Evolutionary conservation across 2,888 invertebrate species (phyloP).

Genomic region (Torymus aiolomorphi): DNA sequence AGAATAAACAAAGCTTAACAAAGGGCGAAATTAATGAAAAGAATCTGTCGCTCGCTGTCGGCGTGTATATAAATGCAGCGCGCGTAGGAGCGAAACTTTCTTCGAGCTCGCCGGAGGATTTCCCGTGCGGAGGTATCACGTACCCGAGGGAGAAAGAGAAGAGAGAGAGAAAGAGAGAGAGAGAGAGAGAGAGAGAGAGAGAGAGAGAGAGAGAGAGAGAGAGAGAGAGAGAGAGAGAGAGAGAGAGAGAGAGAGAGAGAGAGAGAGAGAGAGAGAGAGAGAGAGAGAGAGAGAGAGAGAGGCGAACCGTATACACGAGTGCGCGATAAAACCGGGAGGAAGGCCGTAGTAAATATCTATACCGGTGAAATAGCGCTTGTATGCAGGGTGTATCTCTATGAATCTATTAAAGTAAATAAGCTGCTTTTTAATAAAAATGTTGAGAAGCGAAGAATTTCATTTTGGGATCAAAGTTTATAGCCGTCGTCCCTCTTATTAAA

Average conservation of each 20-base stretch:
- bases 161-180: too few relatives aligned
- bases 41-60: neutral
- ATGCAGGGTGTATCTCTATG: neutral
- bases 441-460: neutral
- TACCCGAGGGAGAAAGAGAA: neutral
- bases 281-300: too few relatives aligned
- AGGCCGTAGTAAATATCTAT: too few relatives aligned
- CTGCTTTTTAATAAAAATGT: neutral
- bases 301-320: too few relatives aligned
- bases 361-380: too few relatives aligned
- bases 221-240: too few relatives aligned
- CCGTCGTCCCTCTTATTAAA: too few relatives aligned
- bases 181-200: too few relatives aligned
- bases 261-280: too few relatives aligned
- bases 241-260: too few relatives aligned
- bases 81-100: slow-evolving; percentile 15
- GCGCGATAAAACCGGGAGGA: too few relatives aligned
- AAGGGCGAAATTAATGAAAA: slow-evolving; percentile 46
- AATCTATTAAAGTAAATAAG: neutral
- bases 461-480: neutral
- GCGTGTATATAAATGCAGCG: slow-evolving; percentile 38
- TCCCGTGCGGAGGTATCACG: slow-evolving; percentile 14
- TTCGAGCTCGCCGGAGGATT: neutral
- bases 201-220: too few relatives aligned
- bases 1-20: slow-evolving; percentile 42